These are phyloP conservation scores for Athrips mouffetella DNA, from an alignment of 2,888 invertebrate genomes.

Conservation along the genomic window DNA sequence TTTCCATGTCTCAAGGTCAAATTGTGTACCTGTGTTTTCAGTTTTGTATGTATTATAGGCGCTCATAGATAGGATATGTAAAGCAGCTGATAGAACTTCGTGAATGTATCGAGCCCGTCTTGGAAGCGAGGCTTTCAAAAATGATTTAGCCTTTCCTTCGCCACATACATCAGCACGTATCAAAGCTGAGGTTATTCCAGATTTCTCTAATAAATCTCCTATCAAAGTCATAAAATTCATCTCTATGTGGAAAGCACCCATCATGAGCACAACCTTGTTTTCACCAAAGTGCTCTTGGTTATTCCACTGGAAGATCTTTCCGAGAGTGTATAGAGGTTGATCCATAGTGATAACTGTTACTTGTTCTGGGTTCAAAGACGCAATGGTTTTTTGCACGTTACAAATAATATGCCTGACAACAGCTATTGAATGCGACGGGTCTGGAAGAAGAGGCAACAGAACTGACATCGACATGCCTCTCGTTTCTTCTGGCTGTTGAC, in stretches of 20 bases:
- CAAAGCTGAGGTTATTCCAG: too few relatives aligned
- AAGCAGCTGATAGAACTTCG: slow-evolving; percentile 9
- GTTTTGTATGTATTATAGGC: not conserved
- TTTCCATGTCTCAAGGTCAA: too few relatives aligned
- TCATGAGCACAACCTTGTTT: slow-evolving; percentile 14
- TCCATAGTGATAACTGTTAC: slow-evolving; percentile 15
- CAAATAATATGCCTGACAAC: slow-evolving; percentile 11
- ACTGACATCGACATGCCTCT: not conserved
- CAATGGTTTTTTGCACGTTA: slow-evolving; percentile 12
- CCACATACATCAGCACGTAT: not conserved
- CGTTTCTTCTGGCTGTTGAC: not conserved
- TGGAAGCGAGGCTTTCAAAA: slow-evolving; percentile 3
- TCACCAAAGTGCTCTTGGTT: slow-evolving; percentile 10
- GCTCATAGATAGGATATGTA: not conserved
- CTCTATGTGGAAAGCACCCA: slow-evolving; percentile 15
- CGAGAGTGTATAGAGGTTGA: slow-evolving; percentile 18
- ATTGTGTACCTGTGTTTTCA: not conserved
- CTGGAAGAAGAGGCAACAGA: slow-evolving; percentile 11
- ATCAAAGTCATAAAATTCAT: slow-evolving; percentile 11
- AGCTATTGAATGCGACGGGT: slow-evolving; percentile 6
- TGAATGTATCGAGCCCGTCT: slow-evolving; percentile 6
- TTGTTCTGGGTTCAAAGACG: slow-evolving; percentile 17
- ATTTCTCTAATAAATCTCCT: slow-evolving; percentile 14
- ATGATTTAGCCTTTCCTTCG: not conserved
- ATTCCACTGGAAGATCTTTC: slow-evolving; percentile 17